Conservation (phyloP, 2,113 vertebrate species). For the Xiphorhynchus elegans region DNA sequence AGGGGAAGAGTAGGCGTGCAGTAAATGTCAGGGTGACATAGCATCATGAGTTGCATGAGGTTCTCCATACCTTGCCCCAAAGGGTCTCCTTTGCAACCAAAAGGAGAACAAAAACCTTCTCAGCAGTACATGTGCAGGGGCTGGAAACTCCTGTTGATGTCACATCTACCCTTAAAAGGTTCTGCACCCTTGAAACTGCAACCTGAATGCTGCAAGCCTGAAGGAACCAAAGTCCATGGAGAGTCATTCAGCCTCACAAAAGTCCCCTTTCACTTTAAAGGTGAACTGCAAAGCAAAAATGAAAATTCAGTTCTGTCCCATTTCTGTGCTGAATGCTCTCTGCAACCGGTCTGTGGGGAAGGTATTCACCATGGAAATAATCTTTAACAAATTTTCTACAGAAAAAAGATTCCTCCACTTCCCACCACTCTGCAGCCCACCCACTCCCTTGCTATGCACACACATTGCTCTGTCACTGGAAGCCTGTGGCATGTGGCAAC, state of each 20-base stretch:
- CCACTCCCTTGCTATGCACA: background rate
- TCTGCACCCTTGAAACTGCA: slow-evolving; percentile 62
- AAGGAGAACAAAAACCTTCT: slow-evolving; percentile 76
- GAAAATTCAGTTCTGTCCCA: slow-evolving; percentile 35
- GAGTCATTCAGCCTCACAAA: slow-evolving; percentile 57
- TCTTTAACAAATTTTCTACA: background rate
- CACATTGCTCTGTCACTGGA: fast-evolving
- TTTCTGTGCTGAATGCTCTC: background rate
- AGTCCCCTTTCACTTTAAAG: slow-evolving; percentile 58
- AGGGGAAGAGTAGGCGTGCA: slow-evolving; percentile 52
- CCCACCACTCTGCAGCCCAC: background rate
- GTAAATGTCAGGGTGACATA: slow-evolving; percentile 60
- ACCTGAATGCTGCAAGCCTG: slow-evolving; percentile 39
- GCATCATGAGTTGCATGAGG: slow-evolving; percentile 46
- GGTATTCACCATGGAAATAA: background rate
- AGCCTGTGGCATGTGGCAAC: fast-evolving
- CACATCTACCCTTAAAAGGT: slow-evolving; percentile 48
- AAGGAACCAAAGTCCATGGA: slow-evolving; percentile 43
- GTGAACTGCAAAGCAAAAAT: slow-evolving; percentile 65
- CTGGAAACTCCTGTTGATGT: slow-evolving; percentile 73
- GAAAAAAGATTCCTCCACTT: background rate
- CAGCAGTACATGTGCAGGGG: background rate
- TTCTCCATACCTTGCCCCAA: slow-evolving; percentile 16
- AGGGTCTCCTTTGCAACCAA: slow-evolving; percentile 47
- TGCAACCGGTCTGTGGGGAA: background rate